A percentile compares a stretch with the other conserved stretches of the same genome.
Conservation (phyloP, 1,140 invertebrate species). For the Drosophila lacteicornis region DNA sequence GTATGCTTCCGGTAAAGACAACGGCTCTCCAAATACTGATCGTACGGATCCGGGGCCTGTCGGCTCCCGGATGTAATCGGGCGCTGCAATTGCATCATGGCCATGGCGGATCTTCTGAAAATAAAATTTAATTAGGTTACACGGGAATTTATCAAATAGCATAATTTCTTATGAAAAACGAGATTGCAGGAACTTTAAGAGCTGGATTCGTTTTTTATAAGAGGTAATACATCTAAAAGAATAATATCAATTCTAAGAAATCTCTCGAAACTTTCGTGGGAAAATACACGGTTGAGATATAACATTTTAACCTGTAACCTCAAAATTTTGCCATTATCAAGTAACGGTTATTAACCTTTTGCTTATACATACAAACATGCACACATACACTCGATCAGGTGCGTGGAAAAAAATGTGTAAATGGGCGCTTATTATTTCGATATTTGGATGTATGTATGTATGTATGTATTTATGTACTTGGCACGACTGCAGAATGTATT, state of each 20-base stretch:
- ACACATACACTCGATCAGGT: background rate
- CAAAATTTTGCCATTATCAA: background rate
- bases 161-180: no score
- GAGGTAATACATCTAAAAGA: background rate
- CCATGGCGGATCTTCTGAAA: slow-evolving; percentile 5
- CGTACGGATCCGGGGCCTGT: slow-evolving; percentile 86
- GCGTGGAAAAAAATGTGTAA: background rate
- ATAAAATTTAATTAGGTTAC: background rate
- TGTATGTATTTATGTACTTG: no score
- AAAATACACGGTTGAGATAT: background rate
- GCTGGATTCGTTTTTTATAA: no score
- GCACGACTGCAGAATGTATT: background rate
- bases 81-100: slow-evolving; percentile 51
- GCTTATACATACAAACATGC: background rate
- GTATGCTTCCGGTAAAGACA: slow-evolving; percentile 93
- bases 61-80: slow-evolving; percentile 82
- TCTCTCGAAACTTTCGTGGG: background rate
- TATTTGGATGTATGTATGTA: no score
- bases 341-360: background rate
- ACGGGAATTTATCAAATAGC: no score
- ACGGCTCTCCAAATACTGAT: slow-evolving; percentile 91
- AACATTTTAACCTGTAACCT: slow-evolving; percentile 5
- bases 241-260: background rate
- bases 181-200: no score
- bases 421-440: no score